Conservation (phyloP, 2,797 vertebrate species). For the Urophycis tenuis region DNA sequence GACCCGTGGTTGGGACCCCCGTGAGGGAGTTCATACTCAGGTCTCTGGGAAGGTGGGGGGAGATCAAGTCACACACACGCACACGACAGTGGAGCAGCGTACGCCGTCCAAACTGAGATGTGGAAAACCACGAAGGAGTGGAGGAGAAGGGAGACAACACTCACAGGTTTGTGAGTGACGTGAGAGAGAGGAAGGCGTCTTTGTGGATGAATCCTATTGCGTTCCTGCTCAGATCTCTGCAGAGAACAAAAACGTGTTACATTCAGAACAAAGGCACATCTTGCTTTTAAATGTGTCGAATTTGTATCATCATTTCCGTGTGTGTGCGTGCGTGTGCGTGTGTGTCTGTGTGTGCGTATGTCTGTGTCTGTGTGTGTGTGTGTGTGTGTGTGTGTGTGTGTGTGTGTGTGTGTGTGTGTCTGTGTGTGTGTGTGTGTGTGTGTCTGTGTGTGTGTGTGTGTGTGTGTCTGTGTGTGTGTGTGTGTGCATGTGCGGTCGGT, state of each 20-base stretch:
- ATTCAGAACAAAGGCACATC: background rate
- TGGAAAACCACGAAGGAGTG: background rate
- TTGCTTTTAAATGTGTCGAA: background rate
- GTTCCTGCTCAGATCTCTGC: slow-evolving; percentile 94
- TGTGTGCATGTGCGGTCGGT: too few relatives aligned
- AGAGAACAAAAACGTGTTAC: slow-evolving; percentile 35
- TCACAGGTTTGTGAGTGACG: slow-evolving; percentile 90
- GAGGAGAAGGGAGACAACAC: slow-evolving; percentile 49
- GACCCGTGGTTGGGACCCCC: slow-evolving; percentile 78
- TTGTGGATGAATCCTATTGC: slow-evolving; percentile 79
- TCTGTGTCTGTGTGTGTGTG: background rate
- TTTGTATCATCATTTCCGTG: background rate
- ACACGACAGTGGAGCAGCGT: slow-evolving; percentile 19
- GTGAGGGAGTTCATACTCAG: slow-evolving; percentile 86
- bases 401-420: too few relatives aligned
- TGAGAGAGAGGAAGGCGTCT: slow-evolving; percentile 81
- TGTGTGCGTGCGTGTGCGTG: background rate
- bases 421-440: background rate
- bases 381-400: background rate
- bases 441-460: too few relatives aligned
- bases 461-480: too few relatives aligned
- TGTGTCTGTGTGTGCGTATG: background rate
- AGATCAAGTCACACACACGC: background rate
- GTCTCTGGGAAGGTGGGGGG: slow-evolving; percentile 71
- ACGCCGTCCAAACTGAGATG: slow-evolving; percentile 5